Evolutionary conservation across 2,113 vertebrate species (phyloP).

Genomic region (Urocitellus parryii): DNA sequence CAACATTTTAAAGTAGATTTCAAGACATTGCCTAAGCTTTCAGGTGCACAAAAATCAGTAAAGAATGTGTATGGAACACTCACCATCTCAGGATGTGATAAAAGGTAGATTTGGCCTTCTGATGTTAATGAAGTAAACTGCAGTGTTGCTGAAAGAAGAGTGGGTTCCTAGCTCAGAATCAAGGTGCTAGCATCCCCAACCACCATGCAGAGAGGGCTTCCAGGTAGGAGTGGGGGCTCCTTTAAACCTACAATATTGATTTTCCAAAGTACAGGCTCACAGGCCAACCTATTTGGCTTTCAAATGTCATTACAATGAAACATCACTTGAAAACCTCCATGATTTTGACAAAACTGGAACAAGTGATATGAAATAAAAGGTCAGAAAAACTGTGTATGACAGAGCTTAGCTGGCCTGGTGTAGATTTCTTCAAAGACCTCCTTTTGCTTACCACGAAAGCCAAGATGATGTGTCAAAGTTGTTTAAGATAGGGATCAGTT

Average conservation of each 20-base stretch:
- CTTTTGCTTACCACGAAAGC: conserved; percentile 71
- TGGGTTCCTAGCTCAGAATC: no score
- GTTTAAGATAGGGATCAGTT: conserved; percentile 81
- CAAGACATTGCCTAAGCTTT: background rate
- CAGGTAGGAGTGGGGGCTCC: background rate
- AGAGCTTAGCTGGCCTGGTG: conserved; percentile 66
- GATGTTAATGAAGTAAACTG: background rate
- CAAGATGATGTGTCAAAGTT: conserved; percentile 80
- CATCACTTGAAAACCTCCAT: conserved; percentile 74
- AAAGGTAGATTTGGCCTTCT: background rate
- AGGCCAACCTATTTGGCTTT: conserved; percentile 63
- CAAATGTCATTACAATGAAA: conserved; percentile 77
- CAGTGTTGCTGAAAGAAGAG: background rate
- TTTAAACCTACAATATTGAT: background rate
- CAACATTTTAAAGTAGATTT: background rate
- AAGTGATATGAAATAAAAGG: conserved; percentile 77
- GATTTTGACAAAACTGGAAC: conserved; percentile 78
- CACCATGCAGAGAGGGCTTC: fast-evolving
- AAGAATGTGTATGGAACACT: background rate
- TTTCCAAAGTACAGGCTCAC: background rate
- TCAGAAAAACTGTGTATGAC: conserved; percentile 73
- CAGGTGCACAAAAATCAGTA: background rate
- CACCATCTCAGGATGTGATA: background rate
- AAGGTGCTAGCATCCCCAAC: background rate
- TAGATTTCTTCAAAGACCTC: conserved; percentile 78